These are phyloP conservation scores for Pyrgus malvae DNA, from an alignment of 2,888 invertebrate genomes.

Conservation along the genomic window DNA sequence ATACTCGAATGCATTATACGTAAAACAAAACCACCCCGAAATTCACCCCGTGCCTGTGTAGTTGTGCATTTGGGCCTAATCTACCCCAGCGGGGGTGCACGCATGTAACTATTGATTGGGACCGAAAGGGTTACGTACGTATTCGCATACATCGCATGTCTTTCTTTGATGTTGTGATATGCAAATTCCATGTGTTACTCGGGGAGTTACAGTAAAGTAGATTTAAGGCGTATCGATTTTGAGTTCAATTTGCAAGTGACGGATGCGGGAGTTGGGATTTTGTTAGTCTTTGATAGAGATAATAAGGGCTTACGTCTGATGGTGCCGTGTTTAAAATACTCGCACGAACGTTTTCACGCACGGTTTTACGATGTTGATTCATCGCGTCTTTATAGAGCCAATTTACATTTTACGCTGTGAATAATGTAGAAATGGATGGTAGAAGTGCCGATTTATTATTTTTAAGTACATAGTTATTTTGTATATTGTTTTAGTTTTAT, in stretches of 20 bases:
- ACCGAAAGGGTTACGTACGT: conserved; percentile 55
- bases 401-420: background rate
- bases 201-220: background rate
- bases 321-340: background rate
- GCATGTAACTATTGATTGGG: conserved; percentile 51
- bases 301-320: conserved; percentile 2
- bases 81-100: conserved; percentile 52
- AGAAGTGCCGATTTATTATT: no score
- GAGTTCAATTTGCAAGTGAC: conserved; percentile 3
- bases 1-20: conserved; percentile 76
- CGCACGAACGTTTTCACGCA: background rate
- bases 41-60: conserved; percentile 51
- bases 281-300: background rate
- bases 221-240: background rate
- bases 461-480: no score
- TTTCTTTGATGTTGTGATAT: conserved; percentile 35
- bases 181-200: conserved; percentile 23
- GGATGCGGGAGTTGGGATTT: background rate
- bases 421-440: background rate
- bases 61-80: conserved; percentile 73
- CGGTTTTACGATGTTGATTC: background rate
- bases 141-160: conserved; percentile 57
- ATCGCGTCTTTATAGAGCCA: background rate
- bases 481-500: no score
- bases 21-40: conserved; percentile 60